Evolutionary conservation across 1,140 invertebrate species (phyloP).

Genomic region (Halesus radiatus): DNA sequence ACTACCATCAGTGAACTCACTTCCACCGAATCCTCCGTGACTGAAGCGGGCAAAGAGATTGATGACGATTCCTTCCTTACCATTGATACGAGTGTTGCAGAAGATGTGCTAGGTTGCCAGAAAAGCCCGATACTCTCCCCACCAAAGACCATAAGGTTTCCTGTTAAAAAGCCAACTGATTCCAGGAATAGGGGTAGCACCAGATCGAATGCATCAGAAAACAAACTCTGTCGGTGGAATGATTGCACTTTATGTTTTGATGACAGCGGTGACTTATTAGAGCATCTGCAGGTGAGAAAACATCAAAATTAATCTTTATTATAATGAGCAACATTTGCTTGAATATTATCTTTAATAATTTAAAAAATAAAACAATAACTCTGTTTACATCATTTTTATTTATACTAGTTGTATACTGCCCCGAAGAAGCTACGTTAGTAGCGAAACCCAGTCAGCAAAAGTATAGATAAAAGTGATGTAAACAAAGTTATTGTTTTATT

Average conservation of each 20-base stretch:
- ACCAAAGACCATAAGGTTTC: conserved; percentile 84
- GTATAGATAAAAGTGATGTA: too few species aligned
- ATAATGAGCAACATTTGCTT: too few species aligned
- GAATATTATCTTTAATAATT: too few species aligned
- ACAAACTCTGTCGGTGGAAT: conserved; percentile 83
- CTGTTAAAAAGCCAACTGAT: conserved; percentile 69
- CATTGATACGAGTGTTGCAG: conserved; percentile 64
- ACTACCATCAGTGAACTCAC: conserved; percentile 41
- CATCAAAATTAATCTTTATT: too few species aligned
- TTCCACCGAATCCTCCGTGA: conserved; percentile 67
- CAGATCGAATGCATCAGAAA: conserved; percentile 57
- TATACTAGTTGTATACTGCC: too few species aligned
- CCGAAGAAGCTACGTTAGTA: too few species aligned
- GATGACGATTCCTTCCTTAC: conserved; percentile 68
- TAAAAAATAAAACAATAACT: too few species aligned
- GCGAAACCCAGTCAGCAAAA: too few species aligned
- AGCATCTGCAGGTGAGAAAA: conserved; percentile 85
- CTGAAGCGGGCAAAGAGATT: conserved; percentile 67
- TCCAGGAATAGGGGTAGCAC: conserved; percentile 56
- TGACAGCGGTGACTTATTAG: conserved; percentile 83
- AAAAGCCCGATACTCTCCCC: conserved; percentile 80
- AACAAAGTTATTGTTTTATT: too few species aligned
- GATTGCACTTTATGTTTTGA: conserved; percentile 86
- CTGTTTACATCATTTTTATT: too few species aligned
- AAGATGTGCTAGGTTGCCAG: conserved; percentile 53